These are phyloP conservation scores for Dryomyza anilis DNA, from an alignment of 2,888 invertebrate genomes.

Conservation along the genomic window DNA sequence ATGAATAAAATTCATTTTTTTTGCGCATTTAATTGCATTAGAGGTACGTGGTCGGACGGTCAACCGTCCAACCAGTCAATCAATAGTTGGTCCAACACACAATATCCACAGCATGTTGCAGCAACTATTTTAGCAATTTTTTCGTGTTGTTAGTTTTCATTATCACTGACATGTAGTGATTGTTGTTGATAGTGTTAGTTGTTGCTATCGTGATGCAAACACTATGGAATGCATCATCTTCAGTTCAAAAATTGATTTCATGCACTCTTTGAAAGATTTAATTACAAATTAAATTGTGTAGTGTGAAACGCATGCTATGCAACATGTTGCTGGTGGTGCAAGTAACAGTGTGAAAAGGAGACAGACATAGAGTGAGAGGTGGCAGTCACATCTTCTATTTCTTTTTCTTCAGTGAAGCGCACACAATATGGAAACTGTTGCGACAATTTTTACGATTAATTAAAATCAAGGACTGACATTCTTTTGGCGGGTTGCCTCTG, in stretches of 20 bases:
- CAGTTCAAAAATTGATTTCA: not conserved
- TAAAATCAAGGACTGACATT: constrained; percentile 17
- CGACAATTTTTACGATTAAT: constrained; percentile 15
- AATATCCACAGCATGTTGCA: not conserved
- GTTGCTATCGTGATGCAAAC: not conserved
- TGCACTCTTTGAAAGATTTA: constrained; percentile 13
- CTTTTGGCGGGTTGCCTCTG: not conserved
- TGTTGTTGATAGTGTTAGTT: not conserved
- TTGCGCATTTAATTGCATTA: not conserved
- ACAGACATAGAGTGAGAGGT: no score
- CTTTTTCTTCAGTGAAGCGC: constrained; percentile 18
- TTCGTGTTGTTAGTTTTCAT: constrained; percentile 9
- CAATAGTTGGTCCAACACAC: not conserved
- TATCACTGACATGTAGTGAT: constrained; percentile 2
- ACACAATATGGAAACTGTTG: constrained; percentile 5
- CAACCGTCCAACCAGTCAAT: not conserved
- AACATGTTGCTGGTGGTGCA: no score
- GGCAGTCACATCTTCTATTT: not conserved
- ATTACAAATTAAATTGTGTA: constrained; percentile 10
- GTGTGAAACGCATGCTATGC: no score
- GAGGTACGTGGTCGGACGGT: not conserved
- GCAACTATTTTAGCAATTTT: not conserved
- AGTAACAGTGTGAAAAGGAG: no score
- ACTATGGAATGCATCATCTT: no score
- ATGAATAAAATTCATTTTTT: not conserved